phyloP scores from a whole-genome alignment of 2,888 invertebrate genomes.

The Pimpla rufipes region DNA sequence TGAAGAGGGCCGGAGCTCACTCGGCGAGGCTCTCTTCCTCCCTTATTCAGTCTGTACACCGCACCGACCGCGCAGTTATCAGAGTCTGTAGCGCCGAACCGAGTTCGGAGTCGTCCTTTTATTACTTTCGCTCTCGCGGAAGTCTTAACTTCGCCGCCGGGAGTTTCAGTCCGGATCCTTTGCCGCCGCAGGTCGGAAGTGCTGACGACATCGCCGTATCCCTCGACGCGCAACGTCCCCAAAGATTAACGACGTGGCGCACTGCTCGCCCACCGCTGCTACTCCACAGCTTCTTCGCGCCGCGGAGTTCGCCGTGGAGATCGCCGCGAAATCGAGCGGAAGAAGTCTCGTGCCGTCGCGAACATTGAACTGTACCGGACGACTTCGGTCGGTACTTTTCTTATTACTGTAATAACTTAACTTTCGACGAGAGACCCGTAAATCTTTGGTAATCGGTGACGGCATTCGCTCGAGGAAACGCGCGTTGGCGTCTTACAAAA shows the following conservation, averaged over 20 bases:
- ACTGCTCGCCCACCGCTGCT: constrained; percentile 28
- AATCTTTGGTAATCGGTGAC: constrained; percentile 31
- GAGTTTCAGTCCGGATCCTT: constrained; percentile 55
- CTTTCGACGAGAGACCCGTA: constrained; percentile 41
- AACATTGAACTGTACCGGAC: neutral
- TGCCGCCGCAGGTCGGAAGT: constrained; percentile 63
- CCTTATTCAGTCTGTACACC: constrained; percentile 12
- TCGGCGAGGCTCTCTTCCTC: constrained; percentile 10
- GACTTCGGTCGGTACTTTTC: constrained; percentile 18
- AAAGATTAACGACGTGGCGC: constrained; percentile 67
- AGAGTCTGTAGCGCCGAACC: constrained; percentile 21
- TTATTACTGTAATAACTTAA: constrained; percentile 20
- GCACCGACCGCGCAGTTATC: constrained; percentile 29
- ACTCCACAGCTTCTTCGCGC: constrained; percentile 22
- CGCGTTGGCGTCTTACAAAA: too few species aligned
- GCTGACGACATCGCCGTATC: constrained; percentile 65
- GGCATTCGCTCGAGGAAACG: neutral
- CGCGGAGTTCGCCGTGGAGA: constrained; percentile 24
- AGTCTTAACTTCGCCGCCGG: constrained; percentile 66
- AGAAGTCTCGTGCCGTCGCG: constrained; percentile 39
- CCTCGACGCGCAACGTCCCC: constrained; percentile 58
- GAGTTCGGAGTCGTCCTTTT: constrained; percentile 50
- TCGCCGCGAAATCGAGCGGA: constrained; percentile 65
- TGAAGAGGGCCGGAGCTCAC: constrained; percentile 2
- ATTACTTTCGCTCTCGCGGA: constrained; percentile 67